Percentiles rank a stretch among this genome's conserved stretches.
Conservation (phyloP, 2,113 vertebrate species). For the Sisor rabdophorus region DNA sequence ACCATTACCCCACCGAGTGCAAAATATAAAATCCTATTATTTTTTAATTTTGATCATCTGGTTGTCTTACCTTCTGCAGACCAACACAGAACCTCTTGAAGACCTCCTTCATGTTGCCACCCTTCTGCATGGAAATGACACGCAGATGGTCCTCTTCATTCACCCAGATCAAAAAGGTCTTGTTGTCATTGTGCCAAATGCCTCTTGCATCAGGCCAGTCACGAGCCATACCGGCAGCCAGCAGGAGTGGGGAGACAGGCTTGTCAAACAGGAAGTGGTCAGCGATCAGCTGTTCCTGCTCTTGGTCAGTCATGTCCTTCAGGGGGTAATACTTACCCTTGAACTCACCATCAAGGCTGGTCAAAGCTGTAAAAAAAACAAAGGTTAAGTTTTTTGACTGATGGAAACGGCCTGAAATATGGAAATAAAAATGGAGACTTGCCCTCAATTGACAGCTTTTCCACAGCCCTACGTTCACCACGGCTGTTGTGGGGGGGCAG, state of each 20-base stretch:
- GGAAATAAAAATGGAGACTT: slow-evolving; percentile 19
- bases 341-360: slow-evolving; percentile 85
- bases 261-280: slow-evolving; percentile 98
- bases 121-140: slow-evolving; percentile 93
- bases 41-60: background rate
- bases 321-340: slow-evolving; percentile 95
- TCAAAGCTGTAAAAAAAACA: slow-evolving; percentile 69
- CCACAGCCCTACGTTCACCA: slow-evolving; percentile 80
- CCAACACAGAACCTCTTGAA: slow-evolving; percentile 92
- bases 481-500: slow-evolving; percentile 91
- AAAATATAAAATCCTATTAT: background rate
- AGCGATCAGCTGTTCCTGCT: slow-evolving; percentile 88
- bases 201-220: slow-evolving; percentile 92
- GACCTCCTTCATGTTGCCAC: slow-evolving; percentile 95
- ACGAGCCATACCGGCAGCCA: slow-evolving; percentile 89
- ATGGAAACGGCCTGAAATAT: background rate
- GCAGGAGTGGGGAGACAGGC: slow-evolving; percentile 87
- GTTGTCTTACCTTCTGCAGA: slow-evolving; percentile 77
- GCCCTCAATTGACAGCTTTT: slow-evolving; percentile 85
- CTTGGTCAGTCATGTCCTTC: slow-evolving; percentile 80
- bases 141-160: slow-evolving; percentile 93
- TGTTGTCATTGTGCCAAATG: slow-evolving; percentile 92
- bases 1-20: background rate
- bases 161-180: slow-evolving; percentile 93
- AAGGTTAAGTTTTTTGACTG: background rate